phyloP scores from a whole-genome alignment of 2,797 vertebrate genomes.

The Balearica regulorum region DNA sequence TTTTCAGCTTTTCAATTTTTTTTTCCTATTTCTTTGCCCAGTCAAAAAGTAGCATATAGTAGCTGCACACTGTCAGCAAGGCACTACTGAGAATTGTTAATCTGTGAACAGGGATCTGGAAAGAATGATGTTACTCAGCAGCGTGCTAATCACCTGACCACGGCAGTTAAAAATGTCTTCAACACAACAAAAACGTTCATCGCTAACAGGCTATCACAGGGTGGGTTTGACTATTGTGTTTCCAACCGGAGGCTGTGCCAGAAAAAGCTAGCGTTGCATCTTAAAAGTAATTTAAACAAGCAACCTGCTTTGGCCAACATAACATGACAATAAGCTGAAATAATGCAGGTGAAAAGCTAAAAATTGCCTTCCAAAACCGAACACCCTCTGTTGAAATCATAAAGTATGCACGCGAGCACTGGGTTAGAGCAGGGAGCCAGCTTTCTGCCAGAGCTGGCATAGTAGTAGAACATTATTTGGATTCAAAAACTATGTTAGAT shows the following conservation, averaged over 20 bases:
- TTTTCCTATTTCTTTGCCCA: not conserved
- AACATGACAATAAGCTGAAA: not conserved
- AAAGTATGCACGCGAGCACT: not conserved
- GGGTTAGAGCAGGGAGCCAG: slow-evolving; percentile 27
- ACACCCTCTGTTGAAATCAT: not conserved
- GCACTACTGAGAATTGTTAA: slow-evolving; percentile 12
- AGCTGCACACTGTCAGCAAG: not conserved
- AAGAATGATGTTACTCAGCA: slow-evolving; percentile 38
- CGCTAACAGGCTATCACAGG: not conserved
- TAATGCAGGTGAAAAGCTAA: slow-evolving; percentile 21
- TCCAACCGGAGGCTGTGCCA: not conserved
- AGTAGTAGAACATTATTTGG: slow-evolving; percentile 53
- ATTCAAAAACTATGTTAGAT: slow-evolving; percentile 49
- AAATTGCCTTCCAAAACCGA: not conserved
- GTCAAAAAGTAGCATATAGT: not conserved
- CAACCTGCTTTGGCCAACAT: not conserved
- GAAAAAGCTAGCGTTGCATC: not conserved
- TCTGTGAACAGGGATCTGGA: slow-evolving; percentile 6
- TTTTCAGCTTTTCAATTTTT: not conserved
- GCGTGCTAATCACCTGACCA: slow-evolving; percentile 39
- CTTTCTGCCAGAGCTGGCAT: slow-evolving; percentile 49
- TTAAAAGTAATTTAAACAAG: not conserved
- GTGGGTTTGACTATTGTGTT: not conserved
- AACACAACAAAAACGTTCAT: not conserved
- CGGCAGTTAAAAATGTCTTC: not conserved